Percentiles rank a stretch among this genome's conserved stretches.
Conservation (phyloP, 2,113 vertebrate genomes). For the Anarrhichthys ocellatus region DNA sequence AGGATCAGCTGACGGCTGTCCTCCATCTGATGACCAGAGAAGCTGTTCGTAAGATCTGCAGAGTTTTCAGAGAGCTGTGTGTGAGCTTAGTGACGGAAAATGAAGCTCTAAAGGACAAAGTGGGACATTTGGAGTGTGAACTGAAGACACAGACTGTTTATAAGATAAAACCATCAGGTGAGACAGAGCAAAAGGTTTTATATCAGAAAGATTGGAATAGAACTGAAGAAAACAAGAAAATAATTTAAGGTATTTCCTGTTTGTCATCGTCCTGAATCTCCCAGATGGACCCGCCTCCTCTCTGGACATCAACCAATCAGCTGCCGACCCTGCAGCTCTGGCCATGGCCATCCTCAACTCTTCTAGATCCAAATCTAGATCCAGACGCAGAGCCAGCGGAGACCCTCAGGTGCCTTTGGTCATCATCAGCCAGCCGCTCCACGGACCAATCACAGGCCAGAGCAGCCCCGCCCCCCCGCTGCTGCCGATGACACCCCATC, state of each 20-base stretch:
- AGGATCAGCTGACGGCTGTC: neutral
- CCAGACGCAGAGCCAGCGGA: neutral
- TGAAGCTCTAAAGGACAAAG: conserved; percentile 23
- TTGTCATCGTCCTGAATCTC: neutral
- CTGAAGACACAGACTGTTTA: neutral
- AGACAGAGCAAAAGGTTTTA: neutral
- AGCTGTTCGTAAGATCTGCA: neutral
- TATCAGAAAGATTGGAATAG: neutral
- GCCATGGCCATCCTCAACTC: conserved; percentile 42
- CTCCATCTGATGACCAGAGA: neutral
- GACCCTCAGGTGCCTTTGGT: conserved; percentile 33
- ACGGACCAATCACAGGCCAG: conserved; percentile 20
- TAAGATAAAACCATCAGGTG: conserved; percentile 34
- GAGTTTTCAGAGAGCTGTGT: conserved; percentile 60
- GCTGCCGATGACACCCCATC: neutral
- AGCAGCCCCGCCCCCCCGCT: neutral
- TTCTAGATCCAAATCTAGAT: neutral
- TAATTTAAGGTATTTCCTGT: neutral
- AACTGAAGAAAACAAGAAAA: neutral
- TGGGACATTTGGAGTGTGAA: conserved; percentile 9
- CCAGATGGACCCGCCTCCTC: conserved; percentile 25
- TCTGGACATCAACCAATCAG: conserved; percentile 29
- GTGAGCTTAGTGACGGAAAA: conserved; percentile 17
- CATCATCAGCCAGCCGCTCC: conserved; percentile 44
- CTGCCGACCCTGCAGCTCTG: conserved; percentile 31